Conservation (phyloP, 2,888 invertebrate genomes). For the Xylota sylvarum region DNA sequence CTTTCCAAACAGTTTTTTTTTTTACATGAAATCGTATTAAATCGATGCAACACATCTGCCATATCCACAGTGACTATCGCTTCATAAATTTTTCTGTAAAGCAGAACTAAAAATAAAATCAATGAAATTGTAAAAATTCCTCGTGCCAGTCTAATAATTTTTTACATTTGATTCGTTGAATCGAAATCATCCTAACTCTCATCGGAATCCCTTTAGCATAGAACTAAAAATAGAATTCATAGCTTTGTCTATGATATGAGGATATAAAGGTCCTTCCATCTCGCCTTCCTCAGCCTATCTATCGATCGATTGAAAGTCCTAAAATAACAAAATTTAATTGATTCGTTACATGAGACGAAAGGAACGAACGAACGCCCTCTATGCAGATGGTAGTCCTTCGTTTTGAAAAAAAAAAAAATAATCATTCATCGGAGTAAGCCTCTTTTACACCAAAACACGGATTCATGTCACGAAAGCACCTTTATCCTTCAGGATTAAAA, state of each 20-base stretch:
- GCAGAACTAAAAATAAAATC: slow-evolving; percentile 1
- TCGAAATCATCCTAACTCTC: slow-evolving; percentile 14
- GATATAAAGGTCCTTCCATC: not conserved
- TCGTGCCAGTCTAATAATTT: not conserved
- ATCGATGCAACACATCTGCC: not conserved
- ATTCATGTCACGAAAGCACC: slow-evolving; percentile 52
- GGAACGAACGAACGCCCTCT: not conserved
- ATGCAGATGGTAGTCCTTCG: not conserved
- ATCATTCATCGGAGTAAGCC: slow-evolving; percentile 1
- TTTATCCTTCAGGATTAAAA: not conserved
- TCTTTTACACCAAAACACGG: slow-evolving; percentile 17
- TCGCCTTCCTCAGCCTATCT: not conserved
- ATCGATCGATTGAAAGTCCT: slow-evolving; percentile 17
- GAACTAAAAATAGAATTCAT: not conserved
- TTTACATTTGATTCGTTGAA: slow-evolving; percentile 13
- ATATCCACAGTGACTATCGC: not conserved
- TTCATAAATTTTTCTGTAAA: not conserved
- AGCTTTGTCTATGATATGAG: not conserved
- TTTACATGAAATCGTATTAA: not conserved
- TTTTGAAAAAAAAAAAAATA: slow-evolving; percentile 5
- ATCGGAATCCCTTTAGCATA: slow-evolving; percentile 25
- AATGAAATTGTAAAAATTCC: slow-evolving; percentile 21
- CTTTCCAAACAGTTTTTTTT: not conserved
- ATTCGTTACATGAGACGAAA: slow-evolving; percentile 18
- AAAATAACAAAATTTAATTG: slow-evolving; percentile 44